Evolutionary conservation across 2,113 vertebrate species (phyloP).

Genomic region (Opisthocomus hoazin): DNA sequence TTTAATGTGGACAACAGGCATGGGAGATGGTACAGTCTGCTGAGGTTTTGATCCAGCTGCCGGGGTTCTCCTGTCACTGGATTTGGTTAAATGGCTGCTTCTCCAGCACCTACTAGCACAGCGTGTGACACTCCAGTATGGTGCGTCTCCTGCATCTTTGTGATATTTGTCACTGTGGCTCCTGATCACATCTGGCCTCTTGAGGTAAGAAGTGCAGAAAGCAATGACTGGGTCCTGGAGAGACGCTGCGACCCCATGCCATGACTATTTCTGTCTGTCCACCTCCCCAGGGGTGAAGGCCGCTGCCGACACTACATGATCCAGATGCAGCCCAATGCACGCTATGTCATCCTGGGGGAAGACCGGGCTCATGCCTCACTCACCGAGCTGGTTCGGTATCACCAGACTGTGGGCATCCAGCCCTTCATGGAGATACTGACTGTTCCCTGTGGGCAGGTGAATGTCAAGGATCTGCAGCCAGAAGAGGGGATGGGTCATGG

Average conservation of each 20-base stretch:
- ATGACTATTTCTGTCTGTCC: background rate
- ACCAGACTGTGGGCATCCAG: conserved; percentile 68
- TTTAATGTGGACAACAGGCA: background rate
- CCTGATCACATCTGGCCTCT: background rate
- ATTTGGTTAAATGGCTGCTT: background rate
- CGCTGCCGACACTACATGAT: conserved; percentile 77
- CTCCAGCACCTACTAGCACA: background rate
- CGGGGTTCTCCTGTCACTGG: background rate
- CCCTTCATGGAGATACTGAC: conserved; percentile 73
- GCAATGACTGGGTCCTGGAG: background rate
- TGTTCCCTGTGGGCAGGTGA: conserved; percentile 69
- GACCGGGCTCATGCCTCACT: conserved; percentile 69
- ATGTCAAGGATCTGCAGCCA: accelerated
- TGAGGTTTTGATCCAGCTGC: background rate
- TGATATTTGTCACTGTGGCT: background rate
- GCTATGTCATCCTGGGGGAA: conserved; percentile 76
- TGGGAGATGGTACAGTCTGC: background rate
- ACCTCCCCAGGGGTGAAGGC: conserved; percentile 22
- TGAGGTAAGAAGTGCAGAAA: background rate
- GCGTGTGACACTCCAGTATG: accelerated
- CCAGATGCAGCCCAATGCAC: conserved; percentile 66
- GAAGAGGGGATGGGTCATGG: background rate
- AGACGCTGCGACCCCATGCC: accelerated
- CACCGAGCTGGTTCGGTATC: conserved; percentile 54
- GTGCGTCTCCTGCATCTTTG: background rate